A percentile compares a stretch with the other conserved stretches of the same genome.
Conservation (phyloP, 2,797 vertebrate species). For the Tokudaia tokunoshimensis region DNA sequence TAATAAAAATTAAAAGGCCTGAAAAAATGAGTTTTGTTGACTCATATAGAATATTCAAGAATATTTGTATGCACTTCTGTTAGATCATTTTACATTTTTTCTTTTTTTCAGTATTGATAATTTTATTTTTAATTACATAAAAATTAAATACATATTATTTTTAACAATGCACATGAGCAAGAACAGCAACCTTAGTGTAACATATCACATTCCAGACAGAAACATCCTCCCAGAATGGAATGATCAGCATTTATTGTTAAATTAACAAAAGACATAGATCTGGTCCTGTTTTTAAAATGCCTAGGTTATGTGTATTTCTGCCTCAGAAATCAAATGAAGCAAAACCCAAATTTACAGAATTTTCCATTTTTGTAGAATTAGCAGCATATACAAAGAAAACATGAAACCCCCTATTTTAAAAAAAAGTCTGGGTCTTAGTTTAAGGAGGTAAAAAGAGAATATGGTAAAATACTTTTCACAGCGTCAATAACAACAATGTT, state of each 20-base stretch:
- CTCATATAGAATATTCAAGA: neutral
- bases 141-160: conserved; percentile 5
- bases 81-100: neutral
- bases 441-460: conserved; percentile 27
- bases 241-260: conserved; percentile 59
- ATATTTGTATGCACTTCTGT: neutral
- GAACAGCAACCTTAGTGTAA: conserved; percentile 62
- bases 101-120: neutral
- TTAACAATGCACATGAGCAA: conserved; percentile 52
- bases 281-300: conserved; percentile 73
- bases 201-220: conserved; percentile 42
- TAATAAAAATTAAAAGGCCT: neutral
- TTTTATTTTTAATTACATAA: neutral
- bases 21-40: neutral
- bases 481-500: conserved; percentile 43
- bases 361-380: conserved; percentile 62
- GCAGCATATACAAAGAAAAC: conserved; percentile 21
- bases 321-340: conserved; percentile 67
- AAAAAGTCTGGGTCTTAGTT: neutral
- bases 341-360: conserved; percentile 7
- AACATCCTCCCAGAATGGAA: neutral
- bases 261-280: conserved; percentile 73
- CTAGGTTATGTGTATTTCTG: conserved; percentile 69
- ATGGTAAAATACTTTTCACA: conserved; percentile 24
- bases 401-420: conserved; percentile 5